These are phyloP conservation scores for Gallinago jamesoni DNA, from an alignment of 2,113 vertebrate genomes.

Conservation along the genomic window DNA sequence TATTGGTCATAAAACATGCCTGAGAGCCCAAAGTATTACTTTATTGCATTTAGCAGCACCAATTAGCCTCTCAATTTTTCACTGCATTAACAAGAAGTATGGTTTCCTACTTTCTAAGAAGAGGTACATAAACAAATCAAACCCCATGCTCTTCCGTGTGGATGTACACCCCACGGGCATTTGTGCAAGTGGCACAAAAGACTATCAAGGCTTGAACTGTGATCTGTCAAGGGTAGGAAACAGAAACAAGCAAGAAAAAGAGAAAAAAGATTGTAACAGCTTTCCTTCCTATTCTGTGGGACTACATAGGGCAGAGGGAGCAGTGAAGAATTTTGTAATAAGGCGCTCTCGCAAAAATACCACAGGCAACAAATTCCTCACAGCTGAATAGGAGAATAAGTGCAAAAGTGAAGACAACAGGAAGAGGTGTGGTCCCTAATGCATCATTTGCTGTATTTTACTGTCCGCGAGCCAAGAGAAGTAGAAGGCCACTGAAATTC, in stretches of 20 bases:
- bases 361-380: slow-evolving; percentile 21
- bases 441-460: slow-evolving; percentile 16
- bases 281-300: background rate
- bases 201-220: background rate
- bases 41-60: slow-evolving; percentile 14
- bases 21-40: background rate
- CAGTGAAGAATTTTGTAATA: background rate
- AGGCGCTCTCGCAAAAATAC: background rate
- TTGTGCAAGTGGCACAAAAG: background rate
- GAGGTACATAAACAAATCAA: background rate
- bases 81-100: background rate
- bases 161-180: background rate
- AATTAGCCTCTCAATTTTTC: slow-evolving; percentile 10
- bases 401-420: slow-evolving; percentile 1
- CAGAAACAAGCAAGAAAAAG: background rate
- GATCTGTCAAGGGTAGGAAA: background rate
- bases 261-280: background rate
- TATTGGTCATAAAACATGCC: slow-evolving; percentile 14
- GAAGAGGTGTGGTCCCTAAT: slow-evolving; percentile 17
- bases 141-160: accelerated
- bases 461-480: background rate
- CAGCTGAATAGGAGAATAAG: background rate
- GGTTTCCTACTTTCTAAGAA: background rate
- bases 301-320: background rate
- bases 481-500: background rate